Evolutionary conservation across 1,140 invertebrate species (phyloP).

Genomic region (Neuroterus valhalla): DNA sequence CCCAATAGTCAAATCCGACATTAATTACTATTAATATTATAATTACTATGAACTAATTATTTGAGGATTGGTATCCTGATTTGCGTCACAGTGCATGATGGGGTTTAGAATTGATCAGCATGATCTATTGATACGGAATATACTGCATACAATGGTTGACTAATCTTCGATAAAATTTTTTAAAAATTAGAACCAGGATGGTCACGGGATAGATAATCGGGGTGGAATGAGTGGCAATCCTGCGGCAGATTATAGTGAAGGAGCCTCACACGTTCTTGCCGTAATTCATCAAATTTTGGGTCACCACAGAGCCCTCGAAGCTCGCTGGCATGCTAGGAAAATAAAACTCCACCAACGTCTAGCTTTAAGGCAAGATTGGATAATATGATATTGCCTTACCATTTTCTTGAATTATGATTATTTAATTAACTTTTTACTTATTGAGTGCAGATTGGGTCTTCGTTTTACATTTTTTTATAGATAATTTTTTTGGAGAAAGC

Average conservation of each 20-base stretch:
- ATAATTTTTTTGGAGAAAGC: too few relatives aligned
- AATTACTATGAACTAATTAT: too few relatives aligned
- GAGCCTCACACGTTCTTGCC: constrained; percentile 89
- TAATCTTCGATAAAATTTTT: constrained; percentile 27
- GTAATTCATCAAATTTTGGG: constrained; percentile 96
- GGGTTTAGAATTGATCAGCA: too few relatives aligned
- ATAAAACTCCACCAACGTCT: constrained; percentile 95
- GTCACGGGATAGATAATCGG: constrained; percentile 70
- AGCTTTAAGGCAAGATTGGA: constrained; percentile 83
- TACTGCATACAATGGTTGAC: not conserved
- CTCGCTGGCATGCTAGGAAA: constrained; percentile 95
- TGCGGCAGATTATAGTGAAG: constrained; percentile 96
- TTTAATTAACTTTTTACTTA: too few relatives aligned
- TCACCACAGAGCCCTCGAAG: constrained; percentile 93
- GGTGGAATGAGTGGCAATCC: constrained; percentile 85
- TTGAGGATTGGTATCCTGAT: too few relatives aligned
- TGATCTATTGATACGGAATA: not conserved
- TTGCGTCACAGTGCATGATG: too few relatives aligned
- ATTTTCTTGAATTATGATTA: too few relatives aligned
- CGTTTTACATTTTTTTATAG: too few relatives aligned
- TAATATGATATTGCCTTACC: too few relatives aligned
- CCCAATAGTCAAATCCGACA: too few relatives aligned
- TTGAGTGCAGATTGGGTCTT: too few relatives aligned
- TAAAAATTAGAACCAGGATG: constrained; percentile 69
- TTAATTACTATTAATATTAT: too few relatives aligned